These are phyloP conservation scores for Plagodis dolabraria DNA, from an alignment of 2,888 invertebrate species.

Conservation along the genomic window DNA sequence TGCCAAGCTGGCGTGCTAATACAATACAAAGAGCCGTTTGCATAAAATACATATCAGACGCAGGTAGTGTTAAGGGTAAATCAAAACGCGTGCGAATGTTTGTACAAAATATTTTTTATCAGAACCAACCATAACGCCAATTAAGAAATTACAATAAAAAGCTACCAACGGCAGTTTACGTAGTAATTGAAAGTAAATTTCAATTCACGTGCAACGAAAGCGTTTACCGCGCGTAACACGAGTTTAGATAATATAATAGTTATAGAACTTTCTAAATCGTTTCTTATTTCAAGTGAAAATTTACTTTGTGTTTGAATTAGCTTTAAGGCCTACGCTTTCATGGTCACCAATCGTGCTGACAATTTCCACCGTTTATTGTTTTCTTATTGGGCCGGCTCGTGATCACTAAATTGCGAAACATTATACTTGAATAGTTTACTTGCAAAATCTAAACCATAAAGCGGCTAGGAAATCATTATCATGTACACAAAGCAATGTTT, in stretches of 20 bases:
- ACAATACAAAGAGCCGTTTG: slow-evolving; percentile 65
- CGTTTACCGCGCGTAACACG: slow-evolving; percentile 65
- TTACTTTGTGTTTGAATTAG: slow-evolving; percentile 48
- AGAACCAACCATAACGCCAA: slow-evolving; percentile 9
- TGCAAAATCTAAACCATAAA: slow-evolving; percentile 10
- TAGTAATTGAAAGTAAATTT: slow-evolving; percentile 65
- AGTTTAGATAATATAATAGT: slow-evolving; percentile 63
- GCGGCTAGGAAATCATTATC: slow-evolving; percentile 31
- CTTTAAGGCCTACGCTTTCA: slow-evolving; percentile 44
- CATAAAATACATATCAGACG: slow-evolving; percentile 67
- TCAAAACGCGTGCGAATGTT: slow-evolving; percentile 25
- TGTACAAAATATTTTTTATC: slow-evolving; percentile 5
- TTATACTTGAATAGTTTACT: slow-evolving; percentile 25
- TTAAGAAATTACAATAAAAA: slow-evolving; percentile 29
- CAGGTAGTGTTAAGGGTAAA: slow-evolving; percentile 47
- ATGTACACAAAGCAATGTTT: slow-evolving; percentile 31
- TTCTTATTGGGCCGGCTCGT: slow-evolving; percentile 16
- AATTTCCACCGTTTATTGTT: slow-evolving; percentile 33
- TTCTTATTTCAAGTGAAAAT: slow-evolving; percentile 58
- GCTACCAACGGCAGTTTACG: slow-evolving; percentile 48
- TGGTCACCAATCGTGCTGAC: slow-evolving; percentile 41
- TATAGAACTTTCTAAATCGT: slow-evolving; percentile 67
- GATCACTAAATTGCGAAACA: slow-evolving; percentile 24
- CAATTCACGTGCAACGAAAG: slow-evolving; percentile 68
- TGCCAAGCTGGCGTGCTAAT: slow-evolving; percentile 55